Conservation (phyloP, 37 sponge, comb jelly and placozoan species). For the Mnemiopsis leidyi region DNA sequence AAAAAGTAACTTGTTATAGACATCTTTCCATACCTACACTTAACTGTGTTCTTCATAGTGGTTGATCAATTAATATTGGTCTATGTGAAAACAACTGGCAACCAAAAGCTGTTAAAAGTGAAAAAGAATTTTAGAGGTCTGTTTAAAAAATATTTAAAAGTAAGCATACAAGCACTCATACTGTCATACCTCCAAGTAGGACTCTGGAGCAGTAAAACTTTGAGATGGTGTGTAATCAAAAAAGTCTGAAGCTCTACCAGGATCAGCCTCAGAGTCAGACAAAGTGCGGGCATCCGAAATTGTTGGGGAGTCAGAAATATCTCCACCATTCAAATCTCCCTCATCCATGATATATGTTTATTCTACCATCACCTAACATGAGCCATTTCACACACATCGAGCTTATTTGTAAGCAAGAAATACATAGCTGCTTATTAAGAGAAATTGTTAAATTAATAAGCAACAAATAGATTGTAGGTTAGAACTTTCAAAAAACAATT, state of each 20-base stretch:
- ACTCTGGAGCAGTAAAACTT: background rate
- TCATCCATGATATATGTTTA: background rate
- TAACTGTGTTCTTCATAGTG: background rate
- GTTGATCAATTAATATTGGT: background rate
- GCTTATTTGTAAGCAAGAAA: background rate
- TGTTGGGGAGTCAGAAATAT: slow-evolving; percentile 14
- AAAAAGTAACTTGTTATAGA: background rate
- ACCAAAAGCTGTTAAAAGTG: too few species aligned
- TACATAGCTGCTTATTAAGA: background rate
- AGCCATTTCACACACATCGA: background rate
- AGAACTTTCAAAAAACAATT: too few species aligned
- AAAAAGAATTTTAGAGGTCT: too few species aligned
- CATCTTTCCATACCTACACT: too few species aligned
- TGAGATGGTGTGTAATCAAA: background rate
- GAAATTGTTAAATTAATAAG: too few species aligned
- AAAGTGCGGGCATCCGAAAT: background rate
- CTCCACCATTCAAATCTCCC: background rate
- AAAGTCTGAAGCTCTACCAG: background rate
- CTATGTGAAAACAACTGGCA: too few species aligned
- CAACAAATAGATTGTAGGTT: too few species aligned
- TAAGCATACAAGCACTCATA: too few species aligned
- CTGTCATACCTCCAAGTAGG: background rate
- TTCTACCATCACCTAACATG: background rate
- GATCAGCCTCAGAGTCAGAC: slow-evolving; percentile 8
- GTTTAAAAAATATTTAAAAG: too few species aligned